A percentile compares a stretch with the other conserved stretches of the same genome.
Evolutionary conservation across 2,113 vertebrate genomes (phyloP).

Genomic region (Ginglymostoma cirratum): DNA sequence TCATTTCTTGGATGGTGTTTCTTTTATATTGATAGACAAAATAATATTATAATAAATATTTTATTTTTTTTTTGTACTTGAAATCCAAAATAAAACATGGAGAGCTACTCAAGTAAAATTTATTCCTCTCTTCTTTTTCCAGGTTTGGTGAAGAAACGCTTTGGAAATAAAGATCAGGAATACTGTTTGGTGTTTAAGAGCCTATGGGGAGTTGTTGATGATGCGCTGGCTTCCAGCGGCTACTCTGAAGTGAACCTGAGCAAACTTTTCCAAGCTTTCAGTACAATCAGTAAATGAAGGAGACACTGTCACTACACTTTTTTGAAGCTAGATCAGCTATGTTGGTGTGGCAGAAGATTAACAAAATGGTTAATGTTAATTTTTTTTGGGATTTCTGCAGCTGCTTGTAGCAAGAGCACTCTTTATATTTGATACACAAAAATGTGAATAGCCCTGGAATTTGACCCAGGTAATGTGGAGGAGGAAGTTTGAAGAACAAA

Average conservation of each 20-base stretch:
- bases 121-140: constrained; percentile 42
- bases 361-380: constrained; percentile 27
- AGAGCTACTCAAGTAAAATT: neutral
- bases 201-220: constrained; percentile 75
- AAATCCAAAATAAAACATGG: neutral
- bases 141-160: constrained; percentile 49
- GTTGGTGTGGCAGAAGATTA: constrained; percentile 29
- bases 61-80: neutral
- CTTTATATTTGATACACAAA: constrained; percentile 58
- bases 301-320: constrained; percentile 36
- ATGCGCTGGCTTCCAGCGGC: constrained; percentile 67
- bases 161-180: neutral
- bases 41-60: no score
- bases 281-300: constrained; percentile 44
- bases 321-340: constrained; percentile 30
- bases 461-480: constrained; percentile 56
- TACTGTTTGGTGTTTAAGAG: constrained; percentile 56
- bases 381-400: constrained; percentile 41
- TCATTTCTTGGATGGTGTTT: neutral
- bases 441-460: constrained; percentile 58
- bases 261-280: constrained; percentile 71
- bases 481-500: constrained; percentile 55
- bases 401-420: constrained; percentile 45
- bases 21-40: neutral
- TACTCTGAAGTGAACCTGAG: constrained; percentile 90